Base-by-base conservation (phyloP, 2,113 vertebrate genomes). In the Mastomys natalensis region DNA sequence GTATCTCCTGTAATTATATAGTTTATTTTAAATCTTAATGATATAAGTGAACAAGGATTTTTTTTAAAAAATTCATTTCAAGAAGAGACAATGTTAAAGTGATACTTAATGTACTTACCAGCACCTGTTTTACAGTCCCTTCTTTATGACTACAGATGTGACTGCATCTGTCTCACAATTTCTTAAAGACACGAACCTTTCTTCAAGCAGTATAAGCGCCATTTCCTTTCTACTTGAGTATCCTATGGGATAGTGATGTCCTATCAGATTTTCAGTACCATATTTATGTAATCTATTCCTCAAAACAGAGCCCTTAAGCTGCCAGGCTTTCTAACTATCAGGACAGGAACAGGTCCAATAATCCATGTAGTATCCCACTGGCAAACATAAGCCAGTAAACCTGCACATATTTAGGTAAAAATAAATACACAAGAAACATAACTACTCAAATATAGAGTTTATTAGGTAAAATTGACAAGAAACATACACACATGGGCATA, bases 321-420 rank as follows among this genome's bases (percentile, higher is more conserved):
- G 5, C 6, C 21, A 31, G 19, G 5, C 0, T 17, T 93, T 89
- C 15, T 45, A 82, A 72, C 15, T 0, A 5, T 77, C 19, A 93
- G 40, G 0, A 2, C 10, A 45, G 19, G 2, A 84, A 40, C 0
- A 66, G 43, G 26, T 6, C 0, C 29, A 3, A 64, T 13, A 5
- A 3, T 31, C 68, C 64, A 29, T 2, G 55, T 9, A 37, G 21
- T 13, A 31, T 66, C 21, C 34, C 7, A 34, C 4, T 62, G 5
- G 34, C 85, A 43, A 62, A 62, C 7, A 74, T 9, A 60, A 51
- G 45, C 34, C 60, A 72, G 0, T 0, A 19, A 21, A 2, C 3
- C 7, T 90, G 60, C 4, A 15, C 68, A 45, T 26, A 40, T 51
- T n/a, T 9, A 7, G 17, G 19, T 17, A 68, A 37, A 70, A 73